Percentiles rank a stretch among this genome's conserved stretches.
Evolutionary conservation across 1,140 invertebrate species (phyloP).

Genomic region (Bombyx mori): DNA sequence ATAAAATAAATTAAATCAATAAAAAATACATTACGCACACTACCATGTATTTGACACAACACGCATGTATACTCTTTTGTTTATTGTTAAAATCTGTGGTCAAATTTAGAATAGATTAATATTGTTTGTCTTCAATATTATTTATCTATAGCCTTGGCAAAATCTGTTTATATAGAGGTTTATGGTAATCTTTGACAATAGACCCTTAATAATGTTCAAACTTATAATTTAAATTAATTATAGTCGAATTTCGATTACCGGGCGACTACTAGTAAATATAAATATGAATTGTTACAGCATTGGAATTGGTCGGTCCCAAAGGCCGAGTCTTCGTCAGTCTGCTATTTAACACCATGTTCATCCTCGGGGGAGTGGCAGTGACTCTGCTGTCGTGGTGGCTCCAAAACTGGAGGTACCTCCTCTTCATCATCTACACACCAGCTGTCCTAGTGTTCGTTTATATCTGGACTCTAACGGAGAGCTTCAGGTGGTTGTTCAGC

Average conservation of each 20-base stretch:
- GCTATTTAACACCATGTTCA: constrained; percentile 80
- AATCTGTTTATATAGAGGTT: too few relatives aligned
- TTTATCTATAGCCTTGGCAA: neutral
- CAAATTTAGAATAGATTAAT: too few relatives aligned
- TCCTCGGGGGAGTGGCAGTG: constrained; percentile 78
- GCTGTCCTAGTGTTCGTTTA: constrained; percentile 77
- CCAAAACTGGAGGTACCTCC: constrained; percentile 79
- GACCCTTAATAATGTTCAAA: too few relatives aligned
- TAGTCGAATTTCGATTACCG: too few relatives aligned
- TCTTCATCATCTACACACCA: constrained; percentile 78
- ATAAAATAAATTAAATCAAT: too few relatives aligned
- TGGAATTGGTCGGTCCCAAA: constrained; percentile 82
- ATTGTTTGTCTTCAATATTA: neutral
- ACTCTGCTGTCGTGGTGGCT: constrained; percentile 79
- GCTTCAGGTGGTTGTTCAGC: constrained; percentile 83
- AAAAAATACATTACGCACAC: too few relatives aligned
- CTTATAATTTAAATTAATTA: too few relatives aligned
- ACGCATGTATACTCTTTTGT: too few relatives aligned
- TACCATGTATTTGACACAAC: too few relatives aligned
- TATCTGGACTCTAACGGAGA: constrained; percentile 75
- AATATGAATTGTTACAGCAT: constrained; percentile 31
- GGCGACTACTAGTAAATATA: neutral
- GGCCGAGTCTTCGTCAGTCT: constrained; percentile 81
- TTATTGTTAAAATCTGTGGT: too few relatives aligned
- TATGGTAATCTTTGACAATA: too few relatives aligned